Base-by-base conservation (phyloP, 2,113 vertebrate genomes). In the Poeciliopsis occidentalis region DNA sequence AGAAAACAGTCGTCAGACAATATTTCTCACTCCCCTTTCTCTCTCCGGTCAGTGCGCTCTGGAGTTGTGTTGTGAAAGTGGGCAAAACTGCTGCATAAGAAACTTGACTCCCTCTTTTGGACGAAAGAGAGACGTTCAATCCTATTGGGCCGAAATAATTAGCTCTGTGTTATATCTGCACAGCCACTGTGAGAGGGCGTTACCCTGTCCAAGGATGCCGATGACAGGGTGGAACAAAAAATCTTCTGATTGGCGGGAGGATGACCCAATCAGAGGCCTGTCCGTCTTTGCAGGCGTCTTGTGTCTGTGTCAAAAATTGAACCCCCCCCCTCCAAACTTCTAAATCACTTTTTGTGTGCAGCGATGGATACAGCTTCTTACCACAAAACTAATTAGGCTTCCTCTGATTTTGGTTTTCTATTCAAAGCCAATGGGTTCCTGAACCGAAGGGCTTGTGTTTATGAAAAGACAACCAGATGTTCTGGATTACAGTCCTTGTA, bases 41-140 rank as follows among this genome's bases (percentile, higher is more conserved):
- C 64, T 83, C 74, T 89, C 85, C 75, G 71, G 57, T 68, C 76
- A 68, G 12, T 22, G 73, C 34, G 73, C 84, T 76, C 26, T 39
- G 67, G 2, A 32, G 64, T 62, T 85, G 26, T 90, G 90, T 47
- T 71, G 72, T 80, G 78, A 44, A 86, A 81, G 64, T 32, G 54
- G 71, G 71, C 37, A 34, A 76, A 78, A 76, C 57, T 76, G 60
- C 39, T 34, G 79, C 72, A 84, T 82, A 87, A 90, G 73, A 92
- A 91, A 89, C 88, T 88, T 76, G 87, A 93, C 94, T 94, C 93
- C 93, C 93, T 95, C 94, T 94, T 67, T 92, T 91, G 92, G 91
- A 88, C 90, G 74, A 87, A 87, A 80, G 60, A 27, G 78, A 30
- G 82, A 88, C 67, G 89, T 91, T 92, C 88, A 90, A 78, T 73